A percentile compares a stretch with the other conserved stretches of the same genome.
Conservation (phyloP, 2,113 vertebrate species). For the Eonycteris spelaea region DNA sequence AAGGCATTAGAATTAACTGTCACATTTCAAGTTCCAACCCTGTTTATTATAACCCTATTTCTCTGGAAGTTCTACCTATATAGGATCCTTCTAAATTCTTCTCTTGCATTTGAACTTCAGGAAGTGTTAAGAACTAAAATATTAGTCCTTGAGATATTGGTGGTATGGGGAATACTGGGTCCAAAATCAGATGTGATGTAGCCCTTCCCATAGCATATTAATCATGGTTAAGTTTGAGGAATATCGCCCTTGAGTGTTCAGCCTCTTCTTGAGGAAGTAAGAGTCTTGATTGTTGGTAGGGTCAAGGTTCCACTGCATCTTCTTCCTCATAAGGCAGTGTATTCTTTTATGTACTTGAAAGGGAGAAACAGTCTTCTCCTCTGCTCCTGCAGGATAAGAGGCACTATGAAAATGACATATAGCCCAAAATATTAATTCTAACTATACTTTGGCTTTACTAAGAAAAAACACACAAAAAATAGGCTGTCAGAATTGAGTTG, state of each 20-base stretch:
- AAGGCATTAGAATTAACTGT: background rate
- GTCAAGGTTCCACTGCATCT: background rate
- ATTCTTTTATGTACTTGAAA: background rate
- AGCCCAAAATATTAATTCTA: background rate
- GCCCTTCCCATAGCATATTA: background rate
- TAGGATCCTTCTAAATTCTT: background rate
- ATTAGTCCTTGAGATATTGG: background rate
- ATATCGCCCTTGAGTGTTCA: background rate
- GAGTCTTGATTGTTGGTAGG: background rate
- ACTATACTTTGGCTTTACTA: background rate
- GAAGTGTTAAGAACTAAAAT: background rate
- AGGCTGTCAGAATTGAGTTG: background rate
- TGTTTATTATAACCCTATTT: background rate
- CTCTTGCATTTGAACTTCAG: background rate
- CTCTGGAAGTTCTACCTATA: background rate
- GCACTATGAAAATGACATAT: background rate
- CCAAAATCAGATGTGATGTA: background rate
- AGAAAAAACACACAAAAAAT: background rate
- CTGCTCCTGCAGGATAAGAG: background rate
- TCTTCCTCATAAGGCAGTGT: background rate
- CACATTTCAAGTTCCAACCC: background rate
- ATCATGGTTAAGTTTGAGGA: background rate
- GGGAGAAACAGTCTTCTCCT: background rate
- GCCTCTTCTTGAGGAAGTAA: background rate
- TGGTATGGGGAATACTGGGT: background rate